Evolutionary conservation across 2,113 vertebrate species (phyloP), one percentile per base, ranked within the genome.

Genomic region (Phyllopteryx taeniolatus): DNA sequence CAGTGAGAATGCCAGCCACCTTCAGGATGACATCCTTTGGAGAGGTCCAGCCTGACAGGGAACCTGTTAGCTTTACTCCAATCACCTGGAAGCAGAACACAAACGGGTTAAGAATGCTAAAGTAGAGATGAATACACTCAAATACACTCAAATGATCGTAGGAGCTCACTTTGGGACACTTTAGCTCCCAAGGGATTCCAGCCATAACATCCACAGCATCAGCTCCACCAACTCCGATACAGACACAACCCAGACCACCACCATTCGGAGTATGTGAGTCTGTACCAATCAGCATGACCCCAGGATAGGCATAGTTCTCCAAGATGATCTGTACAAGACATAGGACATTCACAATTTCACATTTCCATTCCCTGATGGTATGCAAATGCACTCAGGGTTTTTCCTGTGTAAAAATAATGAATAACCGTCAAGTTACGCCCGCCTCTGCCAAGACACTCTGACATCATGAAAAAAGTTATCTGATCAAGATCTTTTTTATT

Each of bases 191-290:
- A 59, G 97, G 94, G 86, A 99, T 98, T 82, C 95, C 96, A 46
- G 98, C 98, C 98, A 99, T 99, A 86, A 99, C 98, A 35, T 99
- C 98, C 13, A 99, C 98, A 0, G 98, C 96, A 73, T 99, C 98
- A 31, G 98, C 97, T 83, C 97, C 98, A 51, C 97, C 98, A 0
- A 99, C 98, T 56, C 98, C 97, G 31, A 99, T 98, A 86, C 97
- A 99, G 87, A 99, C 89, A 79, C 90, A 88, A 2, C 98, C 96
- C 62, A 99, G 83, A 13, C 97, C 96, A 1, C 97, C 98, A 1
- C 98, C 98, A 0, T 99, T 99, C 67, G 98, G 98, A 6, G 98
- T 98, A 89, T 99, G 97, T 8, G 98, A 99, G 78, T 99, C 97
- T 53, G 98, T 99, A 77, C 98, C 98, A 0, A 99, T 98, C 42